Conservation (phyloP, 2,888 invertebrate genomes). For the Euplexia lucipara region DNA sequence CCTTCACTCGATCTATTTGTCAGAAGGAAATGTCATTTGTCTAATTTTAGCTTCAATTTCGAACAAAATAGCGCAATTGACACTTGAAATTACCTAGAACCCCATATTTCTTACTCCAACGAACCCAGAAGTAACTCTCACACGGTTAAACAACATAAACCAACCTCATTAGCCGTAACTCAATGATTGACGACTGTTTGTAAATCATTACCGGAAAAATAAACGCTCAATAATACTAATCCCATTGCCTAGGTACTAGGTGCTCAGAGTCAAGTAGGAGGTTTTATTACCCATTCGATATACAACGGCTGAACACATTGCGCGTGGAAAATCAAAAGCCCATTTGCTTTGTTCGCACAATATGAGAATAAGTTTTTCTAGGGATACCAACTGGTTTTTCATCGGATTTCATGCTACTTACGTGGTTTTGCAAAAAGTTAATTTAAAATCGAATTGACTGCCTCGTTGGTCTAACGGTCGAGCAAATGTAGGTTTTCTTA, state of each 20-base stretch:
- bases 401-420: slow-evolving; percentile 7
- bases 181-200: slow-evolving; percentile 31
- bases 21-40: too few species aligned
- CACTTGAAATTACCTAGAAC: neutral
- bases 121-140: slow-evolving; percentile 9
- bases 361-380: slow-evolving; percentile 12
- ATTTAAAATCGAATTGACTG: too few species aligned
- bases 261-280: slow-evolving; percentile 17
- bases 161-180: slow-evolving; percentile 20
- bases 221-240: slow-evolving; percentile 18
- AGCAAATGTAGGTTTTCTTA: too few species aligned
- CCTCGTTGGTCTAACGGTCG: too few species aligned
- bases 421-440: slow-evolving; percentile 29
- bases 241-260: slow-evolving; percentile 29
- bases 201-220: slow-evolving; percentile 38
- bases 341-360: slow-evolving; percentile 41
- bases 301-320: slow-evolving; percentile 37
- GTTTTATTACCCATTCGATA: slow-evolving; percentile 51
- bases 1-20: too few species aligned
- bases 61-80: neutral
- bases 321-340: slow-evolving; percentile 44
- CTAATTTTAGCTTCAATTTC: too few species aligned
- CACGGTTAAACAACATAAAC: slow-evolving; percentile 8
- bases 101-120: slow-evolving; percentile 9
- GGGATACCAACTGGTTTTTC: slow-evolving; percentile 28